Evolutionary conservation across 2,888 invertebrate species (phyloP).

Genomic region (Syrista parreyssii): DNA sequence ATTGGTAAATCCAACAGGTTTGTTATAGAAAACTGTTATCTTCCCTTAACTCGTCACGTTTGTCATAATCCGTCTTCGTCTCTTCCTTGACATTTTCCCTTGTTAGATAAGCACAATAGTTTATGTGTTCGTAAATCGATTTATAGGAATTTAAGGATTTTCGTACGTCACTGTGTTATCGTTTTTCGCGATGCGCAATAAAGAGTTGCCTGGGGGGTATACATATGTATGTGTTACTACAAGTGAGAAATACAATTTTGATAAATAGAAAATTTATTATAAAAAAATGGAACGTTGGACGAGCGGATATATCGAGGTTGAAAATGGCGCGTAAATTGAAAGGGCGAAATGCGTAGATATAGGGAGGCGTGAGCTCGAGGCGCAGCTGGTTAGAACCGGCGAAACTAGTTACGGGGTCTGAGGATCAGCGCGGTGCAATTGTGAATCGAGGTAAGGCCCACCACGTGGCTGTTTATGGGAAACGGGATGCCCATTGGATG

Average conservation of each 20-base stretch:
- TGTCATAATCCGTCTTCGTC: neutral
- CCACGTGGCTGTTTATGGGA: constrained; percentile 55
- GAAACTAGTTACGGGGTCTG: constrained; percentile 19
- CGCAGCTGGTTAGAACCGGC: neutral
- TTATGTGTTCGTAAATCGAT: neutral
- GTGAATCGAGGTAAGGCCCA: constrained; percentile 5
- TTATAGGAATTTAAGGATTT: neutral
- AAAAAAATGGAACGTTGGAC: neutral
- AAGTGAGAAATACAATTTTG: neutral
- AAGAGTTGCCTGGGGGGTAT: neutral
- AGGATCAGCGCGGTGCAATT: constrained; percentile 4
- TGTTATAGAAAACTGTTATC: neutral
- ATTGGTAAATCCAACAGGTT: neutral
- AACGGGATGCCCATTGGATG: constrained; percentile 27
- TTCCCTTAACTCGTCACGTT: neutral
- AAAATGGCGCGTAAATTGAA: neutral
- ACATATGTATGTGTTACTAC: neutral
- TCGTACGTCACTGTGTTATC: neutral
- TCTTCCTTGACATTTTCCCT: neutral
- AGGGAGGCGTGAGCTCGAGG: neutral
- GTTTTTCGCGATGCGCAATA: neutral
- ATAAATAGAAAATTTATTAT: neutral
- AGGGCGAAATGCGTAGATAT: neutral
- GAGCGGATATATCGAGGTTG: neutral
- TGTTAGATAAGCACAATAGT: neutral